Evolutionary conservation across 2,888 invertebrate species (phyloP), one percentile per base, ranked within the genome.

Genomic region (Conistra vaccinii): DNA sequence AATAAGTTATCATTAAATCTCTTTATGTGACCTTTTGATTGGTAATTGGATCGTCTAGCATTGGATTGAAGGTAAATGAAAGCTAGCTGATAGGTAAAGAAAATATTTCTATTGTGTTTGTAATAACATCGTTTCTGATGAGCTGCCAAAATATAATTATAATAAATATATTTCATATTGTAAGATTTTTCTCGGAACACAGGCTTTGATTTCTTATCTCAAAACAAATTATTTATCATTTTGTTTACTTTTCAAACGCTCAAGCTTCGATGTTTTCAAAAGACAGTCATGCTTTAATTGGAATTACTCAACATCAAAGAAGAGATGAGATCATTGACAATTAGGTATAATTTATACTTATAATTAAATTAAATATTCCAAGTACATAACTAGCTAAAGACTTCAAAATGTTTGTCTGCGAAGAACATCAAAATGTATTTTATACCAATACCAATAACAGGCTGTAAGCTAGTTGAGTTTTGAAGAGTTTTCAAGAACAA

Each of bases 1-100:
- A 91, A 84, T 17, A 61, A 29, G 55, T 35, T 57, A 61, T 63
- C 65, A 73, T 73, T 65, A 69, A 68, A 69, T 73, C 65, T 73
- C 42, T 70, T 76, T 39, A 39, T 17, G 32, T 60, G 69, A 61
- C 69, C 79, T 78, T 67, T 78, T 73, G 58, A 45, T 32, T n/a
- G 23, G 61, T 72, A 82, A 69, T 60, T 58, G 62, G 32, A 72
- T 83, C 45, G 48, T 53, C 53, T 73, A 60, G 17, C 58, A 69
- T 67, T 78, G 35, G 42, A 78, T 48, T 62, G 67, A 53, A 69
- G 69, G 61, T 71, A 45, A 76, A 68, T 61, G 23, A 78, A 61
- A 61, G 42, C 23, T 14, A 63, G 42, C 51, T 48, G 32, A n/a
- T 26, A 39, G 7, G 45, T 45, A 69, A 53, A 45, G 14, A 76